These are phyloP conservation scores for Forbesichthys agassizii DNA, from an alignment of 2,113 vertebrate species.

Conservation along the genomic window DNA sequence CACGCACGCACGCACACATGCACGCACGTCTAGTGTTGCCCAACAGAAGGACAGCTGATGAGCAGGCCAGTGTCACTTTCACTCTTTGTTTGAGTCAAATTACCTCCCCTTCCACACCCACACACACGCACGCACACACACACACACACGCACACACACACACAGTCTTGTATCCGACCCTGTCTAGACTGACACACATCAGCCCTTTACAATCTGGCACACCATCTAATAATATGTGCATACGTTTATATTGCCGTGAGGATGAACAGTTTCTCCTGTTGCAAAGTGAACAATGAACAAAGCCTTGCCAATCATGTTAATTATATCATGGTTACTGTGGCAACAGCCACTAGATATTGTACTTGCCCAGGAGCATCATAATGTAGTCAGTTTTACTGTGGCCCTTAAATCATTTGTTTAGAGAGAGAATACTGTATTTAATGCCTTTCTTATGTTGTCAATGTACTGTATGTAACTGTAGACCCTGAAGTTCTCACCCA, in stretches of 20 bases:
- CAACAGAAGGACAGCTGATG: slow-evolving; percentile 60
- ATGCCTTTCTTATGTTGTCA: no score
- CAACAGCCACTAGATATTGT: no score
- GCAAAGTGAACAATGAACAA: no score
- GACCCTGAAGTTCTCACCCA: no score
- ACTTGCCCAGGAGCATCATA: no score
- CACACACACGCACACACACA: slow-evolving; percentile 8
- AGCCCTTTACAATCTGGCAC: not conserved
- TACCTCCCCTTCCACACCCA: slow-evolving; percentile 54
- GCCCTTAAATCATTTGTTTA: no score
- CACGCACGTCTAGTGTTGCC: slow-evolving; percentile 53
- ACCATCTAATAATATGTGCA: not conserved
- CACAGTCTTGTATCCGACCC: not conserved
- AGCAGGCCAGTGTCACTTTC: slow-evolving; percentile 69
- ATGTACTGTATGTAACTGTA: no score
- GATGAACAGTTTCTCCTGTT: not conserved
- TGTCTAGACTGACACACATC: slow-evolving; percentile 18
- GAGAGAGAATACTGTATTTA: no score
- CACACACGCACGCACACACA: slow-evolving; percentile 4
- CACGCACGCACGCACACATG: not conserved
- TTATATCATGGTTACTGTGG: no score
- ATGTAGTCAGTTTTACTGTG: no score
- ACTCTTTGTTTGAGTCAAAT: slow-evolving; percentile 64
- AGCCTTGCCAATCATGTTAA: no score
- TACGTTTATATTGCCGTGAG: not conserved